phyloP scores from a whole-genome alignment of 2,113 vertebrate species.

The Gorsachius goisagi region DNA sequence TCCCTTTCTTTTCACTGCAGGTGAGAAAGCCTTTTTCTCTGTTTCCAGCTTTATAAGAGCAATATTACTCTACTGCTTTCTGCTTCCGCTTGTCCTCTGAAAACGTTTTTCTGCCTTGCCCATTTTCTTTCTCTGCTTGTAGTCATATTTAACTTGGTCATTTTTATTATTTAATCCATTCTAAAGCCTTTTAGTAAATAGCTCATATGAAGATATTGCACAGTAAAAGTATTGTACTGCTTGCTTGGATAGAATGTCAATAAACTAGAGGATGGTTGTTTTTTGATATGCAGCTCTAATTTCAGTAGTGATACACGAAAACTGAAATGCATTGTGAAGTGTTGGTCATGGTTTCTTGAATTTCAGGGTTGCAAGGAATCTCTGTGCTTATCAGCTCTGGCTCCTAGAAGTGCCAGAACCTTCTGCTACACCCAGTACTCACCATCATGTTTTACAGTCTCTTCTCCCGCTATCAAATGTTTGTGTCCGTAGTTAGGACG shows the following conservation, averaged over 20 bases:
- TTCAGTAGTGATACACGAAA: neutral
- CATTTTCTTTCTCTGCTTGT: neutral
- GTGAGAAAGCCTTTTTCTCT: neutral
- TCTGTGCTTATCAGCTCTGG: neutral
- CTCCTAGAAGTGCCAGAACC: neutral
- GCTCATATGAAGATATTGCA: neutral
- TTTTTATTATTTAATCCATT: constrained; percentile 50
- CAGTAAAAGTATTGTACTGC: neutral
- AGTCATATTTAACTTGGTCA: neutral
- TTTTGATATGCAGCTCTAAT: neutral
- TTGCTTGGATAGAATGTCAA: constrained; percentile 3
- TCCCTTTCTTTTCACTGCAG: neutral
- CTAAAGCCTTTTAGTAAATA: constrained; percentile 16
- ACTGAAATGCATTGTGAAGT: neutral
- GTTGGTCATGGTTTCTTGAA: neutral
- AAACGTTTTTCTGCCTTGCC: neutral
- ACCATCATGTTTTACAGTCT: neutral
- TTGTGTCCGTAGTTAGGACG: neutral
- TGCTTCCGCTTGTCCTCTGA: neutral
- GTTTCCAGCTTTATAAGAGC: neutral
- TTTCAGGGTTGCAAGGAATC: neutral
- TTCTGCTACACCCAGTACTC: neutral
- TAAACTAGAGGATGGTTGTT: neutral
- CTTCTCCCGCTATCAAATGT: neutral
- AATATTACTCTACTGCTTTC: neutral